Evolutionary conservation across 2,797 vertebrate genomes (phyloP), one percentile per base, ranked within the genome.

Genomic region (Enteromius afrohamiltoni): DNA sequence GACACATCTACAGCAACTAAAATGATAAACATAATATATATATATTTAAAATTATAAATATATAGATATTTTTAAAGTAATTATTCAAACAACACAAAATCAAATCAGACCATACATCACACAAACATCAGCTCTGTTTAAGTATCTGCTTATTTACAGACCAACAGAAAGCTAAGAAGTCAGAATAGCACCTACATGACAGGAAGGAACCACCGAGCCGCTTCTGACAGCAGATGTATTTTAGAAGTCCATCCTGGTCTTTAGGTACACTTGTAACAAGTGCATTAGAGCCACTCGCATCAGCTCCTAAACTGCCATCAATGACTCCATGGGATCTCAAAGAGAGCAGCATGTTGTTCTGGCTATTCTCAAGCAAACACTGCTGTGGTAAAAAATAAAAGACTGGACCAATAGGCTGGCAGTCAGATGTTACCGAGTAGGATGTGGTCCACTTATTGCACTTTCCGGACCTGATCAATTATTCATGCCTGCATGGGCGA

Each of bases 381-480:
- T 64, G 62, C 34, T 23, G 47, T 49, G 37, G 70, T 55, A 85
- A 77, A 80, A 7, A 85, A 80, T 6, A 70, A 37, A 55, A 45
- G 26, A 64, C 16, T 21, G 58, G 53, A 77, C 47, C 47, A 65
- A 67, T 37, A 42, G 51, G 49, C 49, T 62, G 67, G 49, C 67
- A 71, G 26, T 31, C 77, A 77, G 76, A 71, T 3, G 80, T 65
- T 64, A 49, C 68, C 1, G 64, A 87, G 73, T 42, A 83, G 83
- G 81, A 84, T 82, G 79, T 89, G 88, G 85, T 87, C 80, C 83
- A 90, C 88, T 87, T 85, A 88, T 88, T 92, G 75, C 90, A 92
- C 93, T 95, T 95, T 93, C 93, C 83, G 86, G 90, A 93, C 87
- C 84, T 42, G 79, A 88, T 96, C 87, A 95, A 96, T 96, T 93